Evolutionary conservation across 1,140 invertebrate species (phyloP).

Genomic region (Heliconius melpomene): DNA sequence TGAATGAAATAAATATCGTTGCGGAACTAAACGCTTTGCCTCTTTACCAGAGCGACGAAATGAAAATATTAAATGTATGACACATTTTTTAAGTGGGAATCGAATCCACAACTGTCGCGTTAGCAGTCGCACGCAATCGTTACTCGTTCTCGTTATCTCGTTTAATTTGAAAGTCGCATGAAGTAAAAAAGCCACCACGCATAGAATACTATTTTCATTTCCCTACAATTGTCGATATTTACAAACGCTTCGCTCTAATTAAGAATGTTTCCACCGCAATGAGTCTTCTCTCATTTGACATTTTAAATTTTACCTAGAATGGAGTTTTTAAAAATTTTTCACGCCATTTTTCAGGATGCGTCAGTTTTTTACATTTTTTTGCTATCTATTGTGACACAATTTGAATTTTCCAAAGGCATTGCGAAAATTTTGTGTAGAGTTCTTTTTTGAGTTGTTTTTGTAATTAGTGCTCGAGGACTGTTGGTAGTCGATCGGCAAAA

Average conservation of each 20-base stretch:
- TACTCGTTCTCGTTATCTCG: no score
- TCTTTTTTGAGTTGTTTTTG: not conserved
- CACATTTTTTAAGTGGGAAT: no score
- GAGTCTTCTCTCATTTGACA: not conserved
- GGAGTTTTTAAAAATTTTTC: not conserved
- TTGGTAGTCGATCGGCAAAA: not conserved
- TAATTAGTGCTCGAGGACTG: not conserved
- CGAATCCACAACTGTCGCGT: no score
- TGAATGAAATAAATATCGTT: no score
- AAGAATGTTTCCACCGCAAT: not conserved
- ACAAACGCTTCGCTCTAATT: conserved; percentile 7
- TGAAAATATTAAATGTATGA: no score
- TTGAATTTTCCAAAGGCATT: not conserved
- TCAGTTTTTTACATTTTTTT: not conserved
- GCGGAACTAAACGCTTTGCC: no score
- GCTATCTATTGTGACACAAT: not conserved
- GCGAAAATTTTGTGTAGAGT: not conserved
- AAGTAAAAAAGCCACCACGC: no score
- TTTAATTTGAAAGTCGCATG: no score
- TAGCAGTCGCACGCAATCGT: no score
- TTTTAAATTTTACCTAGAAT: not conserved
- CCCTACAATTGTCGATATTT: not conserved
- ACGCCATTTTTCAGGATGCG: not conserved
- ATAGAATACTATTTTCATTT: not conserved
- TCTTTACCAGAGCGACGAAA: no score